phyloP scores from a whole-genome alignment of 2,888 invertebrate genomes.

The Drosophila villosipedis region DNA sequence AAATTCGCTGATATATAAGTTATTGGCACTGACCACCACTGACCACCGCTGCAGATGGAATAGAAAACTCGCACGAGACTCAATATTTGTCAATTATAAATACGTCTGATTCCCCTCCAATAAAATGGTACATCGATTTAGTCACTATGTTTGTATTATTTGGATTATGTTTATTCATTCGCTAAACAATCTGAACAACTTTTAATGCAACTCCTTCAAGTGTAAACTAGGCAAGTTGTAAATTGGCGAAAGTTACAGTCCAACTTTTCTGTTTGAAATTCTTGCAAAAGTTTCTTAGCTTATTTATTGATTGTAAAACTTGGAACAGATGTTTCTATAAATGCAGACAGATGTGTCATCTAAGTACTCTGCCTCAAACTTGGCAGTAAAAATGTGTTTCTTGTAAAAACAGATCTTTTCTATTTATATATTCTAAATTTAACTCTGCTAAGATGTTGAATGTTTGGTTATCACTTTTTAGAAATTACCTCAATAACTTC shows the following conservation, averaged over 20 bases:
- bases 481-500: background rate
- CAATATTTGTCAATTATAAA: conserved; percentile 19
- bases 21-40: conserved; percentile 15
- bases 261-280: background rate
- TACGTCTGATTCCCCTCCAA: background rate
- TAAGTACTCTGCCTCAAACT: background rate
- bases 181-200: background rate
- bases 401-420: background rate
- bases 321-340: background rate
- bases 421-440: background rate
- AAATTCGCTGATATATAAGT: conserved; percentile 20
- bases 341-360: no score
- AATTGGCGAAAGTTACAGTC: background rate
- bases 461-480: background rate
- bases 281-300: background rate
- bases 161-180: background rate
- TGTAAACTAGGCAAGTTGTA: background rate
- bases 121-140: background rate
- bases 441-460: no score
- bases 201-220: no score
- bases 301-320: background rate
- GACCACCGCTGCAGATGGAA: conserved; percentile 10
- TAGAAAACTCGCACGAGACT: conserved; percentile 18
- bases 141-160: background rate
- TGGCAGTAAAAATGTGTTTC: background rate